A percentile compares a stretch with the other conserved stretches of the same genome.
These are phyloP conservation scores for Sylvilagus bachmani DNA, from an alignment of 2,113 vertebrate species.

Conservation along the genomic window DNA sequence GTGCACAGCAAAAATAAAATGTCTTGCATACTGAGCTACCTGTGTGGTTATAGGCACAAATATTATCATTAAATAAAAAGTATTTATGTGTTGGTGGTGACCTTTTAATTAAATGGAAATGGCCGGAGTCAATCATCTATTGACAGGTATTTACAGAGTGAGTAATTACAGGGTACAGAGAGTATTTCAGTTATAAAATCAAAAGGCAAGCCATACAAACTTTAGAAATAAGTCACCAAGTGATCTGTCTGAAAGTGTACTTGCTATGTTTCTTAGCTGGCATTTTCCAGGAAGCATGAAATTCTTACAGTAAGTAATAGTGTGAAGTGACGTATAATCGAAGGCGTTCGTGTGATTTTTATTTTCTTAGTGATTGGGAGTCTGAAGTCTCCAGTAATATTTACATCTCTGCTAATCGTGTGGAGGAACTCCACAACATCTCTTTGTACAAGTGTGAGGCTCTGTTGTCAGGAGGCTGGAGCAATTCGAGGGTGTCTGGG, in stretches of 20 bases:
- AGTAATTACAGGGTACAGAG: constrained; percentile 74
- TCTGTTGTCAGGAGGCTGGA: background rate
- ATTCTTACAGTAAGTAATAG: constrained; percentile 39
- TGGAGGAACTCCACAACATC: constrained; percentile 23
- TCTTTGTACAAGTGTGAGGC: background rate
- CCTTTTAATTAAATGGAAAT: constrained; percentile 84
- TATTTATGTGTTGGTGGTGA: constrained; percentile 74
- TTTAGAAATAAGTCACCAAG: constrained; percentile 73
- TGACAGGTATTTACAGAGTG: constrained; percentile 77
- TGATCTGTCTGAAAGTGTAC: constrained; percentile 76
- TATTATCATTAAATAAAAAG: constrained; percentile 84
- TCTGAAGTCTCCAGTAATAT: constrained; percentile 28
- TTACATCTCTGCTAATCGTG: constrained; percentile 8
- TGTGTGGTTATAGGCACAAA: constrained; percentile 79
- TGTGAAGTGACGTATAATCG: constrained; percentile 33
- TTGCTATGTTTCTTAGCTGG: constrained; percentile 69
- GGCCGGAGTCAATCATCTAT: constrained; percentile 76
- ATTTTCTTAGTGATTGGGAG: constrained; percentile 64
- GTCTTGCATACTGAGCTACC: constrained; percentile 67
- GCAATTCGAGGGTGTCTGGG: background rate
- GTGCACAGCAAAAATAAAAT: constrained; percentile 72
- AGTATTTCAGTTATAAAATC: constrained; percentile 79
- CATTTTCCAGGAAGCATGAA: constrained; percentile 65
- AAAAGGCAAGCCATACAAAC: constrained; percentile 70
- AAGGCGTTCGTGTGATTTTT: constrained; percentile 56